phyloP scores from a whole-genome alignment of 2,113 vertebrate genomes.

The Heloderma charlesbogerti region DNA sequence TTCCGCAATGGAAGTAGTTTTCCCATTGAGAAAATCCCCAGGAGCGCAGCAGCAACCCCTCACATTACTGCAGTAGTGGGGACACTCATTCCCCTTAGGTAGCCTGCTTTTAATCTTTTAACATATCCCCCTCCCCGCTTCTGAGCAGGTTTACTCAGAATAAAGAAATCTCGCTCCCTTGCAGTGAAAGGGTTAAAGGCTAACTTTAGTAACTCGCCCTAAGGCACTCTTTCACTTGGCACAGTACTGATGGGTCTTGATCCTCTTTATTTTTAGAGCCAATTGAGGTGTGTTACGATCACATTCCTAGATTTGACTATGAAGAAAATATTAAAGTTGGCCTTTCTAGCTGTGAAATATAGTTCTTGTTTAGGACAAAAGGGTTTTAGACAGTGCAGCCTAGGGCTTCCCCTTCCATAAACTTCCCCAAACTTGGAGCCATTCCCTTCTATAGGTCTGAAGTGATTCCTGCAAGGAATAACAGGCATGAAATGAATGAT shows the following conservation, averaged over 20 bases:
- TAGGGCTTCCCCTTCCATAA: neutral
- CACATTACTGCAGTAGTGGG: too few species aligned
- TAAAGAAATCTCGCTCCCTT: too few species aligned
- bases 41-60: too few species aligned
- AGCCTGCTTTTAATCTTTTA: too few species aligned
- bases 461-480: neutral
- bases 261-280: neutral
- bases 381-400: neutral
- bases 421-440: neutral
- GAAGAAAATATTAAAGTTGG: neutral
- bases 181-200: too few species aligned
- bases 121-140: too few species aligned
- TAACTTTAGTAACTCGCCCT: too few species aligned
- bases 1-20: too few species aligned
- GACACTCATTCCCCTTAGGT: too few species aligned
- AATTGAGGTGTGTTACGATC: neutral
- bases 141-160: too few species aligned
- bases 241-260: neutral
- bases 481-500: neutral
- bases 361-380: neutral
- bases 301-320: neutral
- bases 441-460: neutral
- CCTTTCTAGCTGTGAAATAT: neutral
- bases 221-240: too few species aligned
- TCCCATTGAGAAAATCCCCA: too few species aligned